These are phyloP conservation scores for Trachythela sp. DNA, from an alignment of 64 coral and sea anemone genomes.

Conservation along the genomic window DNA sequence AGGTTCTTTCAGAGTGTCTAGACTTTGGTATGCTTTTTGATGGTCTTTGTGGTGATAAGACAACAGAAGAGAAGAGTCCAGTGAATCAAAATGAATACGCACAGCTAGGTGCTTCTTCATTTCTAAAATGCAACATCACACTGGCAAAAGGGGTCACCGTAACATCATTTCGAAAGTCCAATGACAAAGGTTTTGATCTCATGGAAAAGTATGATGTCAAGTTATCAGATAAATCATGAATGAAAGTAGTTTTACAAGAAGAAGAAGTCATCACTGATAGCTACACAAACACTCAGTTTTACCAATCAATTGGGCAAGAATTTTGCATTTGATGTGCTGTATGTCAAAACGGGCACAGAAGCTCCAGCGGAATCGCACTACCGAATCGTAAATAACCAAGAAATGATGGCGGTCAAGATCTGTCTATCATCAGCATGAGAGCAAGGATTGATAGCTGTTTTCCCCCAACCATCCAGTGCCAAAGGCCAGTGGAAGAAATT, in stretches of 20 bases:
- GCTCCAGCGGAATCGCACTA: background rate
- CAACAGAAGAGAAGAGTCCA: background rate
- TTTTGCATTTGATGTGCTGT: background rate
- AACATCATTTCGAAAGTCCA: background rate
- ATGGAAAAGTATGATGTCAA: background rate
- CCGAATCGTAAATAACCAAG: background rate
- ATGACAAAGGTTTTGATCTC: background rate
- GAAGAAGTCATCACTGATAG: background rate
- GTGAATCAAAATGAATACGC: background rate
- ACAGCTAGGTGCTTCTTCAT: background rate
- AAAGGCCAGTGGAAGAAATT: background rate
- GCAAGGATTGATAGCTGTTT: background rate
- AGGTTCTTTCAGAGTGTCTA: background rate
- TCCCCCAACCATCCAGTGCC: background rate
- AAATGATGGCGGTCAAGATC: background rate
- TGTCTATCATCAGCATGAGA: background rate
- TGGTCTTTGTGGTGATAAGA: background rate
- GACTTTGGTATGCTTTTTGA: background rate
- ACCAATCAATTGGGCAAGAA: background rate
- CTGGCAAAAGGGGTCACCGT: background rate
- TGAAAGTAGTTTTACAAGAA: background rate
- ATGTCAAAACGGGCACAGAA: background rate
- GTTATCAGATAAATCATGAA: background rate
- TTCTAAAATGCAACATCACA: background rate
- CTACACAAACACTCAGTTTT: background rate